Conservation (phyloP, 2,888 invertebrate species). For the Troides oblongomaculatus region DNA sequence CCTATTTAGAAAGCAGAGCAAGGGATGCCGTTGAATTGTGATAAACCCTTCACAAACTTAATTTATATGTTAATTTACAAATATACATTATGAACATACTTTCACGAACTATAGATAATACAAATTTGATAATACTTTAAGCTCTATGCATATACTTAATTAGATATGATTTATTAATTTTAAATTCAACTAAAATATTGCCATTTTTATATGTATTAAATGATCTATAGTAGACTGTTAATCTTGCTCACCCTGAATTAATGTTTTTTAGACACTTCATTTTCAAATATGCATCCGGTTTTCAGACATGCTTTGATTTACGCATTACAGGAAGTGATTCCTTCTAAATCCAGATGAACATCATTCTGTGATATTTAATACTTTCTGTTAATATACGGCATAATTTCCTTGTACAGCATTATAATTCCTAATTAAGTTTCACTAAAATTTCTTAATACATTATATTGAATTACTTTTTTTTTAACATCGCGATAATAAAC, state of each 20-base stretch:
- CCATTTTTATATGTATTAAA: background rate
- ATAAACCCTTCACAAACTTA: slow-evolving; percentile 8
- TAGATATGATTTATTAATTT: too few species aligned
- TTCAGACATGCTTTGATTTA: too few species aligned
- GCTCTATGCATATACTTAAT: too few species aligned
- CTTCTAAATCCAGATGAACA: too few species aligned
- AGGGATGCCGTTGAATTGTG: slow-evolving; percentile 1
- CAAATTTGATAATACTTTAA: too few species aligned
- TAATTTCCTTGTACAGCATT: background rate
- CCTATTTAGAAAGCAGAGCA: slow-evolving; percentile 7
- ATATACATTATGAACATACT: slow-evolving; percentile 3
- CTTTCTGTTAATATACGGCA: too few species aligned
- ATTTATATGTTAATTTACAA: slow-evolving; percentile 24
- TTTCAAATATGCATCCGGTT: too few species aligned
- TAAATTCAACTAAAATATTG: too few species aligned
- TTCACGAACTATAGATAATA: background rate
- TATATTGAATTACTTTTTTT: background rate
- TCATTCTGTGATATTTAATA: too few species aligned
- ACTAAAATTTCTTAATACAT: too few species aligned
- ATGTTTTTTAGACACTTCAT: too few species aligned
- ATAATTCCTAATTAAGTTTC: background rate
- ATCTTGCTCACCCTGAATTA: background rate
- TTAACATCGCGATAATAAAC: background rate
- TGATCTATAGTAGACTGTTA: background rate
- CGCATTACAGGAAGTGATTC: too few species aligned